Percentiles rank a stretch among this genome's conserved stretches.
Evolutionary conservation across 2,888 invertebrate genomes (phyloP).

Genomic region (Oligia strigilis): DNA sequence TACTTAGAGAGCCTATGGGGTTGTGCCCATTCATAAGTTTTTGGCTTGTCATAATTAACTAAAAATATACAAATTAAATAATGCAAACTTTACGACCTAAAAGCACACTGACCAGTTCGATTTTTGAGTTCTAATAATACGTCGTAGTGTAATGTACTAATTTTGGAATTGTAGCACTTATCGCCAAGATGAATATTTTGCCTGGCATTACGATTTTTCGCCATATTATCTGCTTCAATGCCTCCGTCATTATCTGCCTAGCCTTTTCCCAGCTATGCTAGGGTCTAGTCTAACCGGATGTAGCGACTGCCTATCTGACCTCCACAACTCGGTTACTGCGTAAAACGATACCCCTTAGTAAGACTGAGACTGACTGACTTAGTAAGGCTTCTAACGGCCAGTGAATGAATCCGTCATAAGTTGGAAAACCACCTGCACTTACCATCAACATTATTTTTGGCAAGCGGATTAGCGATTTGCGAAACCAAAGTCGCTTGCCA

Average conservation of each 20-base stretch:
- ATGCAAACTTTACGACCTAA: neutral
- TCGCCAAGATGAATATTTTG: neutral
- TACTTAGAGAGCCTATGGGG: neutral
- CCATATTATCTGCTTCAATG: neutral
- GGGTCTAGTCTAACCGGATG: neutral
- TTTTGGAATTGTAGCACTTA: conserved; percentile 12
- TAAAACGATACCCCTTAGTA: neutral
- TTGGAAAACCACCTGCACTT: neutral
- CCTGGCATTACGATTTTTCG: neutral
- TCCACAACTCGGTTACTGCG: neutral
- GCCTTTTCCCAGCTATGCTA: neutral
- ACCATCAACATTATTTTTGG: neutral
- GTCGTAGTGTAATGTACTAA: neutral
- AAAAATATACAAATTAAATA: neutral
- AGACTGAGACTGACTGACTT: neutral
- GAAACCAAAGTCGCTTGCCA: neutral
- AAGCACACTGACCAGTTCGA: neutral
- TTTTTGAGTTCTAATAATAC: conserved; percentile 2
- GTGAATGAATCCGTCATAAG: neutral
- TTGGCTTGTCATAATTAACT: neutral
- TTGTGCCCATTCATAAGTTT: neutral
- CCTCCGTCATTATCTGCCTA: neutral
- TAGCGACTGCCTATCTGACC: neutral
- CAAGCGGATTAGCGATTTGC: conserved; percentile 2
- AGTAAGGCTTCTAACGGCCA: neutral